Evolutionary conservation across 2,113 vertebrate species (phyloP), one percentile per base, ranked within the genome.

Genomic region (Dolichotis patagonum): DNA sequence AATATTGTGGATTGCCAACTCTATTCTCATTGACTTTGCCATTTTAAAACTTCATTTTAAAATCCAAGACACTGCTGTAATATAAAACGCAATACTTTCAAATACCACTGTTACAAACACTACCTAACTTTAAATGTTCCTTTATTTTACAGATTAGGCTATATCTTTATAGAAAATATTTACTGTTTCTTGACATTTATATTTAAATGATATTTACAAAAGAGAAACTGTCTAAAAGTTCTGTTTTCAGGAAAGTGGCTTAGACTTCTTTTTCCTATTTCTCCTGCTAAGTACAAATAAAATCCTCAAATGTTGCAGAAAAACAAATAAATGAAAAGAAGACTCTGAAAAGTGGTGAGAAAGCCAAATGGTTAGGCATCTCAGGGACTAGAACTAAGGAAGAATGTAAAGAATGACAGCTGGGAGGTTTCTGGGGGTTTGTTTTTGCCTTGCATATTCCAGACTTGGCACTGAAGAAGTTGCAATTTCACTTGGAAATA

Each of bases 81-180:
- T 88, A 91, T 77, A 93, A 95, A 96, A 88, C 82, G 4, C 0
- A 93, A 85, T 85, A 85, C 52, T 97, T 81, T 71, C 41, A 96
- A 95, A 97, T 97, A 91, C 62, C 38, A 95, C 63, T n/a, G 56
- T 1, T 52, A 78, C 16, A 62, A 82, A 96, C 24, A 62, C 8
- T 41, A 38, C n/a, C 58, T 83, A 52, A 60, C 24, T 38, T 81
- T 30, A 96, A 32, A 41, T 83, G 38, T 62, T 85, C 35, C n/a
- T 69, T 85, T 75, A 87, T 60, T 63, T 85, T 85, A 28, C 9
- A 81, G 22, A 60, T 65, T 73, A 69, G 82, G 46, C 46, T 88
- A 85, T 20, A 65, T 80, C 3, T 62, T 81, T n/a, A 56, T 54
- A 94, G 52, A 67, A 90, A 73, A 20, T 26, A 78, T 92, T 82